phyloP scores from a whole-genome alignment of 2,888 invertebrate genomes.

The Dichetophora obliterata region DNA sequence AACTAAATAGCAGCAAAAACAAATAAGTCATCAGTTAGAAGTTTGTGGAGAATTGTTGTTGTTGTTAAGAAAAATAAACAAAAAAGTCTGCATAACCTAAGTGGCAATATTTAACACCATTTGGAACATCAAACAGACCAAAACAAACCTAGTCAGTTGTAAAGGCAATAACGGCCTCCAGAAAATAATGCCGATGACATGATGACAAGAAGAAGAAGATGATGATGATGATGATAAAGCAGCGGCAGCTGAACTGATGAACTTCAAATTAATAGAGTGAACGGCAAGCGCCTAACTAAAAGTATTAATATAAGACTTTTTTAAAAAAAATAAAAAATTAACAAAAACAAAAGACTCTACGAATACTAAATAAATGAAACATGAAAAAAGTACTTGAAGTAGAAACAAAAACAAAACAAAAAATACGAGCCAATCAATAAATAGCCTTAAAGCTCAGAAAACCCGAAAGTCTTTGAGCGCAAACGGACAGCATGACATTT shows the following conservation, averaged over 20 bases:
- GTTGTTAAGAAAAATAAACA: too few relatives aligned
- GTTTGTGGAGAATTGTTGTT: too few relatives aligned
- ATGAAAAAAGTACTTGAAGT: background rate
- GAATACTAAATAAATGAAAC: constrained; percentile 6
- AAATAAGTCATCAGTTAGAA: too few relatives aligned
- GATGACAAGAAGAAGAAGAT: background rate
- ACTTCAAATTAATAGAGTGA: background rate
- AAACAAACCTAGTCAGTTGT: too few relatives aligned
- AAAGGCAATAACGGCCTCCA: too few relatives aligned
- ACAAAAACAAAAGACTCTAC: background rate
- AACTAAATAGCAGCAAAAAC: too few relatives aligned
- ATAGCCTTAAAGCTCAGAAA: constrained; percentile 5
- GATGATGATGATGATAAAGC: background rate
- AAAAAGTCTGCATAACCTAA: too few relatives aligned
- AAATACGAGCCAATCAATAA: constrained; percentile 27
- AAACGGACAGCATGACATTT: constrained; percentile 35
- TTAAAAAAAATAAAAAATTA: background rate
- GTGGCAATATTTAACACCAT: too few relatives aligned
- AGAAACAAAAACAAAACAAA: constrained; percentile 11
- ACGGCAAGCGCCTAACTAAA: background rate
- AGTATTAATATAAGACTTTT: background rate
- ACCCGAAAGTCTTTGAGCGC: background rate
- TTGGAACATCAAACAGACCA: too few relatives aligned
- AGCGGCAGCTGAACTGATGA: background rate
- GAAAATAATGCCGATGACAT: too few relatives aligned